Percentiles rank a stretch among this genome's conserved stretches.
phyloP scores from a whole-genome alignment of 2,113 vertebrate species.

The Bubalus kerabau region DNA sequence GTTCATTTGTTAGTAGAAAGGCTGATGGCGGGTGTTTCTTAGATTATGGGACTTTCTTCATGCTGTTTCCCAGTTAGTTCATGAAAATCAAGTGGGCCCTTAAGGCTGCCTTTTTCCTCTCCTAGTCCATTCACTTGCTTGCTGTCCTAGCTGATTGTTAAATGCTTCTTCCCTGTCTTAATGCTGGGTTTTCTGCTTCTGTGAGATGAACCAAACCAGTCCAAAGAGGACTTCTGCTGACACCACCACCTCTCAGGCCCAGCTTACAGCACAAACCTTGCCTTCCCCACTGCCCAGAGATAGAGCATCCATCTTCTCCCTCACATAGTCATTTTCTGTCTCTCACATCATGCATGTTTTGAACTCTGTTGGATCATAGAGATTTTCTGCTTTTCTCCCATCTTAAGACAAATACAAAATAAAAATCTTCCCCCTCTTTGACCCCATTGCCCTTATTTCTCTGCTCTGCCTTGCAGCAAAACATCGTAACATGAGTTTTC shows the following conservation, averaged over 20 bases:
- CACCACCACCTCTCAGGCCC: neutral
- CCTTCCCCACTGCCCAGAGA: neutral
- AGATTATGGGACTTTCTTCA: neutral
- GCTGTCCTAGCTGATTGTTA: neutral
- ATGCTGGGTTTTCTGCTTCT: neutral
- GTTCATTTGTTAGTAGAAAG: conserved; percentile 15
- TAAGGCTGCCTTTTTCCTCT: neutral
- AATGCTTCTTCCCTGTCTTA: neutral
- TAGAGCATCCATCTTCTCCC: neutral
- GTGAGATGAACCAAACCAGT: neutral
- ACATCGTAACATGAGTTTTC: neutral
- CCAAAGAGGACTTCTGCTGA: neutral
- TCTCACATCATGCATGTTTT: neutral
- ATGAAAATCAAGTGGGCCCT: neutral
- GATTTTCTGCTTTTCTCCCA: neutral
- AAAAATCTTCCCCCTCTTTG: neutral
- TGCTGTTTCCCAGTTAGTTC: neutral
- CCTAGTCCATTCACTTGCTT: neutral
- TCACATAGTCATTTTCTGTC: neutral
- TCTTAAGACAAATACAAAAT: neutral
- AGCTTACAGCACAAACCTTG: neutral
- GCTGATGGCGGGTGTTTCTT: neutral
- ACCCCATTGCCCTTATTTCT: neutral
- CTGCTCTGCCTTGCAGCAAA: neutral
- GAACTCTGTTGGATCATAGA: neutral